Base-by-base conservation (phyloP, 2,113 vertebrate species). In the Gavia stellata region DNA sequence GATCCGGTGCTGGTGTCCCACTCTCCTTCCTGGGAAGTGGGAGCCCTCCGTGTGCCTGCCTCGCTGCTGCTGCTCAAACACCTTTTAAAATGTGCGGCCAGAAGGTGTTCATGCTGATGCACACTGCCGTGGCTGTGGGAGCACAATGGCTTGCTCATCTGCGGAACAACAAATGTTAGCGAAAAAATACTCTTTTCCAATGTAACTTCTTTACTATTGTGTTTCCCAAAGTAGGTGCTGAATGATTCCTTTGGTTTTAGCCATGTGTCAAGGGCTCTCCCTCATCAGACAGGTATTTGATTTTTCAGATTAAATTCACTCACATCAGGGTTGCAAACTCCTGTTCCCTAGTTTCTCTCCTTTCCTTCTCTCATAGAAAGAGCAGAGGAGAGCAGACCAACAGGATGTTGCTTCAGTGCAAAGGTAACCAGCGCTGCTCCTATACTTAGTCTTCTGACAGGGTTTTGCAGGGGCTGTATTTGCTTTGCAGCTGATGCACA, bases 1-100 rank as follows among this genome's bases (percentile, higher is more conserved):
- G n/a, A 16, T 13, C n/a, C 0, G 5, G 29, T 0, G 2, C 49
- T 50, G 66, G 28, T 2, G 3, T 70, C n/a, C 34, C 2, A 10
- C 20, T 29, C 12, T 38, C n/a, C 53, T 75, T 23, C 56, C 61
- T 25, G 19, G 42, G n/a, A 38, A 45, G 18, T 3, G 1, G 8
- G 8, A 10, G 34, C 14, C 66, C 26, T 21, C 23, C 10, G 7
- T 2, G 8, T 17, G 12, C 50, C 85, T 14, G 17, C 56, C 58
- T 52, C 34, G 53, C 82, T 23, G 29, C 87, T 58, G 59, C 42
- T 59, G 74, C 31, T 44, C 49, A n/a, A 31, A 18, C 21, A 20
- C 1, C 9, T 44, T 47, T 34, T 38, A 24, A 55, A 65, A 45
- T 4, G 49, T 24, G 31, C 17, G 17, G 44, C 55, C 36, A 45